A percentile compares a stretch with the other conserved stretches of the same genome.
These are phyloP conservation scores for Ctenochaetus hawaiiensis DNA, from an alignment of 2,797 vertebrate genomes.

Conservation along the genomic window DNA sequence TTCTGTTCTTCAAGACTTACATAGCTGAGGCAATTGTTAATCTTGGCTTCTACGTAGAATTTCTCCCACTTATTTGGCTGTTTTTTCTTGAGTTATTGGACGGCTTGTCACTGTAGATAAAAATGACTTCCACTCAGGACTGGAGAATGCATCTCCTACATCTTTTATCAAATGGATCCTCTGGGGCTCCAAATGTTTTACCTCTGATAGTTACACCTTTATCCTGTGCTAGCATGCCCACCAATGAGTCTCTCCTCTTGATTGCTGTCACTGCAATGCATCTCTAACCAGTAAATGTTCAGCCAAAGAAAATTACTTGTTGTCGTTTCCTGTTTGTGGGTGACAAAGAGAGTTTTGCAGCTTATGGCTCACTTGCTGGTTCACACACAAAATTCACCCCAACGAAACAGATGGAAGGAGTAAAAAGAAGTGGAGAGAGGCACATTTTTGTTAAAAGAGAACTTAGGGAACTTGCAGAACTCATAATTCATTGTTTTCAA, in stretches of 20 bases:
- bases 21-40: slow-evolving; percentile 69
- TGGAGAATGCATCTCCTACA: slow-evolving; percentile 35
- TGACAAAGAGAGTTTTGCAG: slow-evolving; percentile 23
- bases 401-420: slow-evolving; percentile 12
- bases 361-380: slow-evolving; percentile 31
- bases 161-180: slow-evolving; percentile 13
- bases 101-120: slow-evolving; percentile 37
- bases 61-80: slow-evolving; percentile 43
- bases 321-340: background rate
- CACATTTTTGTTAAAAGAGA: background rate
- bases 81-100: slow-evolving; percentile 59
- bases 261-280: slow-evolving; percentile 12
- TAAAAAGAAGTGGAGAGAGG: background rate
- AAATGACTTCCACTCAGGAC: slow-evolving; percentile 49
- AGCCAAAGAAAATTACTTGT: no score
- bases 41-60: slow-evolving; percentile 73
- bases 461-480: background rate
- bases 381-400: slow-evolving; percentile 29
- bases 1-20: slow-evolving; percentile 62
- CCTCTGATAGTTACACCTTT: background rate
- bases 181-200: background rate
- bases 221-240: background rate
- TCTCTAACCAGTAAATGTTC: slow-evolving; percentile 28
- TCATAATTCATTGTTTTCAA: slow-evolving; percentile 34
- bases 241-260: background rate